Evolutionary conservation across 2,797 vertebrate genomes (phyloP).

Genomic region (Poeciliopsis infans): DNA sequence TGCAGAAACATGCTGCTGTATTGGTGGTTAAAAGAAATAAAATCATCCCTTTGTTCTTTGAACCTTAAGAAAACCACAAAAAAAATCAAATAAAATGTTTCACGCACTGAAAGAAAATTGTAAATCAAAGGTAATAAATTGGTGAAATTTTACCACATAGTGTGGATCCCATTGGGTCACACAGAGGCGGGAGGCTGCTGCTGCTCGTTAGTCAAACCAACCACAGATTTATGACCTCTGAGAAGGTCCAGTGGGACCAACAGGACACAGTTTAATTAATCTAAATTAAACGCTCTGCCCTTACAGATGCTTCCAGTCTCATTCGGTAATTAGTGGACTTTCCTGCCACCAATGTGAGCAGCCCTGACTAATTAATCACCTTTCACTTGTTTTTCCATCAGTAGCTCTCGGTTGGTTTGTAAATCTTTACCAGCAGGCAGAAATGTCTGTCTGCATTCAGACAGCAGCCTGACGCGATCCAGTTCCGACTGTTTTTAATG

Average conservation of each 20-base stretch:
- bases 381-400: slow-evolving; percentile 21
- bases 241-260: slow-evolving; percentile 30
- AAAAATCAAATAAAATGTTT: neutral
- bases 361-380: slow-evolving; percentile 44
- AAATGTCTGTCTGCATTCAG: neutral
- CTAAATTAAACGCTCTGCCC: slow-evolving; percentile 51
- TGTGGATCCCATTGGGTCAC: slow-evolving; percentile 40
- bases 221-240: slow-evolving; percentile 32
- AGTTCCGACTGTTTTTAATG: no score
- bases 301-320: slow-evolving; percentile 50
- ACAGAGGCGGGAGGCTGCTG: slow-evolving; percentile 17
- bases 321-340: slow-evolving; percentile 53
- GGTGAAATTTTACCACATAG: slow-evolving; percentile 9
- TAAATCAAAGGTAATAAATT: slow-evolving; percentile 10
- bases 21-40: neutral
- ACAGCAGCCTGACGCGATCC: no score
- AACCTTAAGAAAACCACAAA: neutral
- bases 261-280: slow-evolving; percentile 55
- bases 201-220: slow-evolving; percentile 28
- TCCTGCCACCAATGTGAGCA: slow-evolving; percentile 30
- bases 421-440: slow-evolving; percentile 35
- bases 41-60: neutral
- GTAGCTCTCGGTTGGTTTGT: slow-evolving; percentile 34
- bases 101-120: neutral
- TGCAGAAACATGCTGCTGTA: neutral